phyloP scores from a whole-genome alignment of 1,140 invertebrate species.

The Acromyrmex echinatior region DNA sequence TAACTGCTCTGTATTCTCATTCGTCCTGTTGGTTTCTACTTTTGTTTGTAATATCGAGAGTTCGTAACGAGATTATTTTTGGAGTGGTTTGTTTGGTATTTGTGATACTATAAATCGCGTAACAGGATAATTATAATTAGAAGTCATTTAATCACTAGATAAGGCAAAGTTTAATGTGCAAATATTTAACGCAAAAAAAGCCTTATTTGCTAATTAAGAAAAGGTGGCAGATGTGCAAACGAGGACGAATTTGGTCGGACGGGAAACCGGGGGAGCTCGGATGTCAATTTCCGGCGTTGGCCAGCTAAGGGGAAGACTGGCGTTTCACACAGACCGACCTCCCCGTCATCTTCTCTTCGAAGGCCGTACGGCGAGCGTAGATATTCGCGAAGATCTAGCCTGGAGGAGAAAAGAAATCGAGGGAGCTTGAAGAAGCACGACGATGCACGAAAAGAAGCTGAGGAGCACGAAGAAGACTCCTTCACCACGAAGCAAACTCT shows the following conservation, averaged over 20 bases:
- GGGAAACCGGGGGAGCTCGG: slow-evolving; percentile 47
- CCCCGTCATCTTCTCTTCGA: slow-evolving; percentile 68
- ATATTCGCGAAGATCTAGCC: slow-evolving; percentile 60
- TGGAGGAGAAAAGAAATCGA: slow-evolving; percentile 72
- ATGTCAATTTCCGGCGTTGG: slow-evolving; percentile 71
- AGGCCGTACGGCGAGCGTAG: slow-evolving; percentile 68
- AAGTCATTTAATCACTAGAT: background rate
- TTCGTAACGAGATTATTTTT: too few species aligned
- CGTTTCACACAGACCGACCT: slow-evolving; percentile 68
- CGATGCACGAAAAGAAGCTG: slow-evolving; percentile 65
- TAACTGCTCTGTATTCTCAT: too few species aligned
- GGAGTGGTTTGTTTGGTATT: too few species aligned
- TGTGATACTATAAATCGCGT: too few species aligned
- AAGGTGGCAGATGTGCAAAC: background rate
- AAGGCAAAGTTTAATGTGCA: background rate
- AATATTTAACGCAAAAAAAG: background rate
- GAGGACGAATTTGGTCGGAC: background rate
- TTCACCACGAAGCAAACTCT: slow-evolving; percentile 57
- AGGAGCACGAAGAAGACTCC: slow-evolving; percentile 66
- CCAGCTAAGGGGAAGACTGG: slow-evolving; percentile 67
- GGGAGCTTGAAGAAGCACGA: slow-evolving; percentile 70
- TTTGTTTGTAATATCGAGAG: too few species aligned
- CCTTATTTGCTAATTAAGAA: slow-evolving; percentile 19
- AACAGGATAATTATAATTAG: too few species aligned
- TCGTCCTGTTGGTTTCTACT: too few species aligned